Evolutionary conservation across 2,888 invertebrate species (phyloP), one percentile per base, ranked within the genome.

Genomic region (Plutella xylostella): DNA sequence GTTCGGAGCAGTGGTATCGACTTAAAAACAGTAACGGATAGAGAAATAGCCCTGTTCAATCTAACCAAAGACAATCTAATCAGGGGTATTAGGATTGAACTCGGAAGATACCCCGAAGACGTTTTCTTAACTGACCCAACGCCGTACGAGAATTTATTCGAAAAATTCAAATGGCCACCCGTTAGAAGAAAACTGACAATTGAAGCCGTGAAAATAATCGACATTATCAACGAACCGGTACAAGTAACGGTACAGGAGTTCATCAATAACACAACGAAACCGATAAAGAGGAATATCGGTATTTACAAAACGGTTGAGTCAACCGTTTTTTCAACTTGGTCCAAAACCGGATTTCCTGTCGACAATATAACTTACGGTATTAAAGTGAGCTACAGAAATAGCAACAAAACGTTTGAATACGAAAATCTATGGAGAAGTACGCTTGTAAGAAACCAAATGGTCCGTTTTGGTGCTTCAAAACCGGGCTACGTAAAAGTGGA

Each of bases 41-140:
- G 55, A 40, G 78, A 79, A 52, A 40, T 70, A 1, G 41, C 49
- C 6, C 37, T 70, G 3, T 80, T 71, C 48, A 75, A 79, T 39
- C 50, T 78, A 1, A 72, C 69, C 7, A 56, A 60, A 7, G 55
- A 55, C 2, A 73, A 69, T 49, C 48, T 80, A 4, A 76, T 71
- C 21, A 50, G 42, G 49, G 78, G 74, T 1, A 50, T 73, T 2
- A 50, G 48, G 42, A 45, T 64, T 0, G 73, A 74, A 54, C 48
- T 80, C 0, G 78, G 75, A 0, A 69, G 53, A 50, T 51, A 38
- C 3, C 75, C 80, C 0, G 54, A 72, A 1, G 57, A 68, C 6
- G 53, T 78, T 12, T 79, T 64, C 44, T 34, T 77, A 1, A 70
- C 56, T 42, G 72, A 79, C 21, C 78, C 78, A 0, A 79, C 79